Conservation (phyloP, 1,140 invertebrate genomes). For the Calephelis virginiensis region DNA sequence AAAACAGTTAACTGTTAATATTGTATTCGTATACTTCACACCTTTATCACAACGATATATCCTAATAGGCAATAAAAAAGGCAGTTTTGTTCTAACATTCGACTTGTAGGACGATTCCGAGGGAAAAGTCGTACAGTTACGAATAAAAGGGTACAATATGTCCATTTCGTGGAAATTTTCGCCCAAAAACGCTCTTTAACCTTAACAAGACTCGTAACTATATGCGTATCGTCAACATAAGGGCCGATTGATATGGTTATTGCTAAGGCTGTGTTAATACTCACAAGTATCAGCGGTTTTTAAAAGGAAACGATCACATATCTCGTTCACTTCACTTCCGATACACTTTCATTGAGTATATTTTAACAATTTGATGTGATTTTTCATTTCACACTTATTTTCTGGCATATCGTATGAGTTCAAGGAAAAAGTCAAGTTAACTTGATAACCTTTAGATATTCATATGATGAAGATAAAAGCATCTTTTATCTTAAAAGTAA, state of each 20-base stretch:
- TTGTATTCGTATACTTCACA: too few relatives aligned
- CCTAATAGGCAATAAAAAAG: not conserved
- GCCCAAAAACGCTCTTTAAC: slow-evolving; percentile 11
- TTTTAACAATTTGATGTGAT: too few relatives aligned
- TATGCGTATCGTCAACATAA: slow-evolving; percentile 17
- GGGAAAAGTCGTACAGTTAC: slow-evolving; percentile 8
- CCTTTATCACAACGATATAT: not conserved
- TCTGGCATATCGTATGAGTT: too few relatives aligned
- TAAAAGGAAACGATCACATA: not conserved
- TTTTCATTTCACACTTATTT: too few relatives aligned
- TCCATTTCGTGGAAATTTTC: slow-evolving; percentile 4
- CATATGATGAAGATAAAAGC: too few relatives aligned
- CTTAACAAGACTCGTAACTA: slow-evolving; percentile 8
- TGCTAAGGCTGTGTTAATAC: not conserved
- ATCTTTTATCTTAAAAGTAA: too few relatives aligned
- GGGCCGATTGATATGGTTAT: slow-evolving; percentile 12
- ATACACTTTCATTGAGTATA: too few relatives aligned
- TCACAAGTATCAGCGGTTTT: not conserved
- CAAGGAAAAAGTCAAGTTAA: too few relatives aligned
- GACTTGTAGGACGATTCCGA: not conserved
- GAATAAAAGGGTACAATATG: slow-evolving; percentile 11
- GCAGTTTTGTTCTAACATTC: not conserved
- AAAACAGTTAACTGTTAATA: too few relatives aligned
- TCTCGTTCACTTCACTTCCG: too few relatives aligned
- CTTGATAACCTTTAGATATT: too few relatives aligned